Evolutionary conservation across 2,888 invertebrate genomes (phyloP).

Genomic region (Sesamia inferens): DNA sequence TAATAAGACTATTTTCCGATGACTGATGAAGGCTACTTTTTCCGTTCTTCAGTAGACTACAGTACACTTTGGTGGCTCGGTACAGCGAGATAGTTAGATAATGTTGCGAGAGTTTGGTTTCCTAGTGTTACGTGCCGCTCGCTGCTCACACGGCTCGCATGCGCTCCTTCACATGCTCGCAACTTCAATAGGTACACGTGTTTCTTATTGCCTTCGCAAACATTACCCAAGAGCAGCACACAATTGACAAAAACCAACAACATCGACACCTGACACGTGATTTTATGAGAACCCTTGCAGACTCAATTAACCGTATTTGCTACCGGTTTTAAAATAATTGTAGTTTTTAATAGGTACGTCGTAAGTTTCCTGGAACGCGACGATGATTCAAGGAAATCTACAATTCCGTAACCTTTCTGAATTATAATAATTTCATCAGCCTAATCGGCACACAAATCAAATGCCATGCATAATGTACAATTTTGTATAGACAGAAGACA

Average conservation of each 20-base stretch:
- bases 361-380: constrained; percentile 78
- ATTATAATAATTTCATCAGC: constrained; percentile 86
- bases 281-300: constrained; percentile 37
- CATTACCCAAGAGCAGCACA: constrained; percentile 69
- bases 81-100: constrained; percentile 76
- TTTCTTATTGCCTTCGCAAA: constrained; percentile 68
- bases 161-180: constrained; percentile 65
- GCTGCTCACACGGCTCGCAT: constrained; percentile 61
- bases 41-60: neutral
- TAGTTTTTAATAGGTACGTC: constrained; percentile 67
- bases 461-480: constrained; percentile 86
- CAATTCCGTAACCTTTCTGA: constrained; percentile 84
- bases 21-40: constrained; percentile 8
- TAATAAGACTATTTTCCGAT: neutral
- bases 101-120: constrained; percentile 78
- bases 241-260: constrained; percentile 58
- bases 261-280: constrained; percentile 7
- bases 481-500: constrained; percentile 83
- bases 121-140: constrained; percentile 81
- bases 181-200: constrained; percentile 61
- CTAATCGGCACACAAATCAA: constrained; percentile 82
- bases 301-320: constrained; percentile 29
- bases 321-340: constrained; percentile 58
- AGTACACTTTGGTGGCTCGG: constrained; percentile 2
- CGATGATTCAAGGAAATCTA: constrained; percentile 85